Conservation (phyloP, 1,140 invertebrate species). For the Lordiphosa collinella region DNA sequence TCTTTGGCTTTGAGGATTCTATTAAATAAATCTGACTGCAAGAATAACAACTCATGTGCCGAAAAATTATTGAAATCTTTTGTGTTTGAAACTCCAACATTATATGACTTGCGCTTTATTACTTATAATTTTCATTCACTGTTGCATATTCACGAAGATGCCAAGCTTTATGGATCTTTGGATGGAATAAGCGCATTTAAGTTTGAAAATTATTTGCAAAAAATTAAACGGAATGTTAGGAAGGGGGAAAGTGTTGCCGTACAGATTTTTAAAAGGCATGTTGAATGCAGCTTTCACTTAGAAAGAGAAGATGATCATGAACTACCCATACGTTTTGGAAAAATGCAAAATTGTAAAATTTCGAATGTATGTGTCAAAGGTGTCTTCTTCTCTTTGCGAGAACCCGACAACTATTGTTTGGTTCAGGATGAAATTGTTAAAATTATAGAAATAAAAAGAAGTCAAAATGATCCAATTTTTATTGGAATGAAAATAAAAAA, state of each 20-base stretch:
- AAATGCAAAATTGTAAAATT: slow-evolving; percentile 10
- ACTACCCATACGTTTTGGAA: slow-evolving; percentile 8
- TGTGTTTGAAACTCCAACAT: slow-evolving; percentile 17
- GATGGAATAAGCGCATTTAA: slow-evolving; percentile 28
- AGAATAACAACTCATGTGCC: too few species aligned
- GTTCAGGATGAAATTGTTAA: slow-evolving; percentile 15
- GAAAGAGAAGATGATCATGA: not conserved
- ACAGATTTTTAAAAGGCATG: slow-evolving; percentile 18
- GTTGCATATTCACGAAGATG: slow-evolving; percentile 35
- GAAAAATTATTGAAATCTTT: slow-evolving; percentile 18
- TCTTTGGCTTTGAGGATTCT: too few species aligned
- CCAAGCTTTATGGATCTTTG: slow-evolving; percentile 20
- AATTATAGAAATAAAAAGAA: slow-evolving; percentile 10
- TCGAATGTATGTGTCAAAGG: slow-evolving; percentile 9
- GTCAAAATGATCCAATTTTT: slow-evolving; percentile 20
- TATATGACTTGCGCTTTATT: slow-evolving; percentile 17
- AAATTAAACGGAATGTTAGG: slow-evolving; percentile 21
- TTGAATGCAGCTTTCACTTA: not conserved
- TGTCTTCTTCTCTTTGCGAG: slow-evolving; percentile 10
- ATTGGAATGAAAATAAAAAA: slow-evolving; percentile 22
- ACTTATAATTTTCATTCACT: slow-evolving; percentile 32
- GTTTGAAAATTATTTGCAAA: slow-evolving; percentile 30
- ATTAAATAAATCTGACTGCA: too few species aligned
- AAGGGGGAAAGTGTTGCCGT: slow-evolving; percentile 19
- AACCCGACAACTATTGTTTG: slow-evolving; percentile 15